A percentile compares a stretch with the other conserved stretches of the same genome.
These are phyloP conservation scores for Triplophysa bombifrons DNA, from an alignment of 2,797 vertebrate species.

Conservation along the genomic window DNA sequence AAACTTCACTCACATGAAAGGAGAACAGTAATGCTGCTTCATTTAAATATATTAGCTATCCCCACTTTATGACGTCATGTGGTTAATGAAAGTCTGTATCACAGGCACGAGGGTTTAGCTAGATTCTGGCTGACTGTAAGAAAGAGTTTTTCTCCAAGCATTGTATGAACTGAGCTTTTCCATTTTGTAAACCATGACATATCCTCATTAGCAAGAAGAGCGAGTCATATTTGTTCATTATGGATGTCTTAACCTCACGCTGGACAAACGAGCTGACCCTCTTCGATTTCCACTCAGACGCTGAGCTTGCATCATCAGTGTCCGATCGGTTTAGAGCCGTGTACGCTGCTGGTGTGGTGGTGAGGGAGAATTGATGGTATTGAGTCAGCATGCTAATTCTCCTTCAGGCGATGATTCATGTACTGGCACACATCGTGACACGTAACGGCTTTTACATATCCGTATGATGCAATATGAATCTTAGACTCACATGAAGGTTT, in stretches of 20 bases:
- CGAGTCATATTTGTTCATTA: conserved; percentile 6
- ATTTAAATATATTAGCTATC: conserved; percentile 7
- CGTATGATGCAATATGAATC: neutral
- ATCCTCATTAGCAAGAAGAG: conserved; percentile 16
- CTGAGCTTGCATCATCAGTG: conserved; percentile 40
- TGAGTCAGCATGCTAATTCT: conserved; percentile 30
- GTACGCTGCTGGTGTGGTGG: conserved; percentile 42
- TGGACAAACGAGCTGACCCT: conserved; percentile 1
- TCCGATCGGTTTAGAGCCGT: conserved; percentile 42
- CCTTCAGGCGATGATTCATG: conserved; percentile 36
- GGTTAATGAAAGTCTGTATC: conserved; percentile 1
- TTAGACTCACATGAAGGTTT: neutral
- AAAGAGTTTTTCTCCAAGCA: neutral
- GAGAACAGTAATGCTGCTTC: conserved; percentile 5
- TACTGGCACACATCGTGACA: conserved; percentile 5
- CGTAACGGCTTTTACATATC: neutral
- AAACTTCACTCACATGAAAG: neutral
- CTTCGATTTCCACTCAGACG: conserved; percentile 37
- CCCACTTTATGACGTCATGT: conserved; percentile 13
- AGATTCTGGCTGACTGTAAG: neutral
- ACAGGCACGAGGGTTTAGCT: neutral
- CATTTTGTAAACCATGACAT: conserved; percentile 9
- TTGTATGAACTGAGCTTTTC: neutral
- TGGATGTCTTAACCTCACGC: conserved; percentile 30
- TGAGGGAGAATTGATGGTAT: conserved; percentile 50